phyloP scores from a whole-genome alignment of 2,797 vertebrate species.

The Melopsittacus undulatus region DNA sequence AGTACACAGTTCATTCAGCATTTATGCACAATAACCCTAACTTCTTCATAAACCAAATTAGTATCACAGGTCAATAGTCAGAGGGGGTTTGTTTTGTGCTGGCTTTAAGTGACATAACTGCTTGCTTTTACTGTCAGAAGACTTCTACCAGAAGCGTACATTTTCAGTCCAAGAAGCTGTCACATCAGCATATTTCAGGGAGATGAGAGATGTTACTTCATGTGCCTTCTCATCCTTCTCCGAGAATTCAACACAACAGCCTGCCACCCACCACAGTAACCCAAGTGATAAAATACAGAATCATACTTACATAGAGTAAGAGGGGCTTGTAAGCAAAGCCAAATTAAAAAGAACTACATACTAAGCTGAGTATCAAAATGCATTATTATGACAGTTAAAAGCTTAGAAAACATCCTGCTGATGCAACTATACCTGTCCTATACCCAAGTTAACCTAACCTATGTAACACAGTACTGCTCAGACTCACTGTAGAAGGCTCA shows the following conservation, averaged over 20 bases:
- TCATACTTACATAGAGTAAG: neutral
- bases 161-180: slow-evolving; percentile 26
- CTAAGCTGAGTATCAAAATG: neutral
- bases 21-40: neutral
- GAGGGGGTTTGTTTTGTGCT: neutral
- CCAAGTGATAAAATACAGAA: neutral
- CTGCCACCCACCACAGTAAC: neutral
- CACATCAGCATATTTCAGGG: slow-evolving; percentile 11
- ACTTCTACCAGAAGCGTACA: neutral
- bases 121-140: slow-evolving; percentile 15
- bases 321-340: neutral
- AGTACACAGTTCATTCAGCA: neutral
- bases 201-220: neutral
- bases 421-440: neutral
- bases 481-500: neutral
- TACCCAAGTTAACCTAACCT: neutral
- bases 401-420: neutral
- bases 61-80: neutral
- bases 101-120: neutral
- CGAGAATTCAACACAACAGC: neutral
- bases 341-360: neutral
- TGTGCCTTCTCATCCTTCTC: neutral
- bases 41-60: neutral
- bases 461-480: neutral
- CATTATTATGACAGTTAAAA: neutral